Evolutionary conservation across 2,113 vertebrate genomes (phyloP), one percentile per base, ranked within the genome.

Genomic region (Eubucco bourcierii): DNA sequence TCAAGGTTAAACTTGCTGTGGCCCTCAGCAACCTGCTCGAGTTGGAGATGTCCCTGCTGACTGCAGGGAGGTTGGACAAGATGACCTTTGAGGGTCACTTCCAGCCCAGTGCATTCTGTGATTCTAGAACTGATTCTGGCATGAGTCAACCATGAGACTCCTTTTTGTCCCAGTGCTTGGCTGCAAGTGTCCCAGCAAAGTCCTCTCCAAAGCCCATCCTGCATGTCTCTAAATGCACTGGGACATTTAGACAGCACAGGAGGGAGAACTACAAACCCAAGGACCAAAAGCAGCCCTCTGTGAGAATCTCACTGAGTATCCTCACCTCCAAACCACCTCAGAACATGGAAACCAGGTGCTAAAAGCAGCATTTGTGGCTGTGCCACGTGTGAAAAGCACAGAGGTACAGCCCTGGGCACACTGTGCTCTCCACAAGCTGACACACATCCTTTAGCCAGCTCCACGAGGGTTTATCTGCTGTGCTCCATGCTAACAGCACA

Each of bases 161-260:
- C 6, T 59, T 5, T 1, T 8, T 1, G 29, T 28, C 86, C 31
- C 28, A 1, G 37, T 2, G 66, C 47, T 12, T 2, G 33, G 68
- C 63, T 6, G 1, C 80, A 55, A 4, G 17, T 17, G 68, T 27
- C 28, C 34, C 28, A 17, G 21, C 5, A 18, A 80, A 24, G 44
- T 12, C 52, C 68, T 16, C 64, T 15, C 3, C 1, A 41, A 59
- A 67, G 3, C 85, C 67, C 2, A 1, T 0, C 3, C 68, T 2
- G 61, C 33, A 8, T 2, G 5, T 2, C 52, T 46, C 81, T 6
- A 2, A 65, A 66, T 4, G 6, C 2, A 1, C 50, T 14, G 66
- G 34, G 41, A 47, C 63, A 68, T 12, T 9, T 1, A 47, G 63
- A 77, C 8, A 3, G 80, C 4, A 4, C 19, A 33, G 17, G 50